Evolutionary conservation across 2,113 vertebrate species (phyloP).

Genomic region (Notothenia rossii): DNA sequence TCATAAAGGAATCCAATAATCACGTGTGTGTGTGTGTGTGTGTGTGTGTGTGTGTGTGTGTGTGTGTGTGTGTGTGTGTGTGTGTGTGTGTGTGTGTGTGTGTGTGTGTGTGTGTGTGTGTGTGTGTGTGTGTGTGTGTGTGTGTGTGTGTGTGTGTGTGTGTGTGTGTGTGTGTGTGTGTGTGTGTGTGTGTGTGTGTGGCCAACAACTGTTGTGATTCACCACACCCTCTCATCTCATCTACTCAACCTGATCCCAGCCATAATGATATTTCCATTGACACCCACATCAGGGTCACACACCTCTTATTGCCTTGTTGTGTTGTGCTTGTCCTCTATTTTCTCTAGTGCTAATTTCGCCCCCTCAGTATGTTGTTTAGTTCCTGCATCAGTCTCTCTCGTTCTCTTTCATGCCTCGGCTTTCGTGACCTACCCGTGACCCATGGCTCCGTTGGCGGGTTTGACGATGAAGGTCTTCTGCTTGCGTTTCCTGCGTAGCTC

Average conservation of each 20-base stretch:
- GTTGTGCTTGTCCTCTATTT: constrained; percentile 52
- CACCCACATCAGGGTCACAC: constrained; percentile 61
- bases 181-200: too few species aligned
- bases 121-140: not conserved
- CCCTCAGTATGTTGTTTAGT: constrained; percentile 11
- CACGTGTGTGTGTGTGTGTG: constrained; percentile 3
- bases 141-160: constrained; percentile 21
- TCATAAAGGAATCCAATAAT: constrained; percentile 79
- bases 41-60: too few species aligned
- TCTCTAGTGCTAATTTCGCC: constrained; percentile 38
- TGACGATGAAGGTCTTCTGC: constrained; percentile 98
- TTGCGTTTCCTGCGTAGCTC: constrained; percentile 95
- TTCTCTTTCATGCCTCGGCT: not conserved
- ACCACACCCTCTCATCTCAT: constrained; percentile 68
- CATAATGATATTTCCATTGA: constrained; percentile 58
- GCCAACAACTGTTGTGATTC: constrained; percentile 12
- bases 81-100: constrained; percentile 35
- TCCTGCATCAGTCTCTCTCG: constrained; percentile 9
- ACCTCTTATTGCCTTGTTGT: constrained; percentile 62
- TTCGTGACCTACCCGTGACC: constrained; percentile 93
- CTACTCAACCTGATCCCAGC: constrained; percentile 58
- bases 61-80: constrained; percentile 18
- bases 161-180: constrained; percentile 37
- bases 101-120: not conserved
- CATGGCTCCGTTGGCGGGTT: constrained; percentile 98